Evolutionary conservation across 2,113 vertebrate species (phyloP).

Genomic region (Probosciger aterrimus): DNA sequence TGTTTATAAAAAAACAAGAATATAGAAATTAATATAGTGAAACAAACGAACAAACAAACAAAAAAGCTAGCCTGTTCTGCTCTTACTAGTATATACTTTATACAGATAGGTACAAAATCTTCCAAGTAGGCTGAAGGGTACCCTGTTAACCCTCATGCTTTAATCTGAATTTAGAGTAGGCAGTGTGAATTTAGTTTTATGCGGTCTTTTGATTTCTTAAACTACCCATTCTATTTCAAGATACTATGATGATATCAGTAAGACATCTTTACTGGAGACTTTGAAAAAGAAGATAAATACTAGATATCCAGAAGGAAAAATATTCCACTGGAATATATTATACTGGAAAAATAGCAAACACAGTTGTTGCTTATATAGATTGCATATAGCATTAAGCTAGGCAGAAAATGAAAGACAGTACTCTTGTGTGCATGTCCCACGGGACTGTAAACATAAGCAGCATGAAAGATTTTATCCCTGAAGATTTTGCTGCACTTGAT

Average conservation of each 20-base stretch:
- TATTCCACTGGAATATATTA: not conserved
- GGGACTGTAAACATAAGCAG: not conserved
- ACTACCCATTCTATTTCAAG: not conserved
- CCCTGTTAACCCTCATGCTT: not conserved
- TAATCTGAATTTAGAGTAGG: not conserved
- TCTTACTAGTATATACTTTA: not conserved
- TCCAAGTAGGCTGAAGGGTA: not conserved
- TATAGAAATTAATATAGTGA: not conserved
- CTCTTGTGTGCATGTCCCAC: too few species aligned
- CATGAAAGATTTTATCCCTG: not conserved
- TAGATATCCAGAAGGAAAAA: not conserved
- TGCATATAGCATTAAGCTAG: not conserved
- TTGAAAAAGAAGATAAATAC: not conserved
- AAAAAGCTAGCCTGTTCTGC: not conserved
- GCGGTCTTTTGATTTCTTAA: not conserved
- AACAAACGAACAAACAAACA: not conserved
- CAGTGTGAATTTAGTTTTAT: not conserved
- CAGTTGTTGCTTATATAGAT: not conserved
- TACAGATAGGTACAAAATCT: not conserved
- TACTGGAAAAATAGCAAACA: not conserved
- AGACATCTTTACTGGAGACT: not conserved
- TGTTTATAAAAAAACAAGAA: not conserved
- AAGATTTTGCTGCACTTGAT: not conserved
- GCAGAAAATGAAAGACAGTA: not conserved
- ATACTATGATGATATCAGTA: not conserved